Evolutionary conservation across 1,140 invertebrate species (phyloP).

Genomic region (Papilio machaon): DNA sequence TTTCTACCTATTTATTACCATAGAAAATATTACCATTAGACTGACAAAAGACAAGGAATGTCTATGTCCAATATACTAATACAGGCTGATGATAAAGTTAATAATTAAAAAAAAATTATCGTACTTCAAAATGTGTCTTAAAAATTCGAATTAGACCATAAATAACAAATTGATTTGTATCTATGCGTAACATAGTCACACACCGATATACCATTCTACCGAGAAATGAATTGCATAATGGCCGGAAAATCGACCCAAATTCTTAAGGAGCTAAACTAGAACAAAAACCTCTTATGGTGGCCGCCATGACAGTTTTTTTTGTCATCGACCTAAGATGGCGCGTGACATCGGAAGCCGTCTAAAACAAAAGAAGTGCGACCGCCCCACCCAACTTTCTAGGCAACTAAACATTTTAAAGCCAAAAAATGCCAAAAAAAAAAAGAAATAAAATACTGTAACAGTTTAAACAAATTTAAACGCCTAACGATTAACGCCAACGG

Average conservation of each 20-base stretch:
- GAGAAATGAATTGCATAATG: not conserved
- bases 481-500: slow-evolving; percentile 27
- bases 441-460: slow-evolving; percentile 37
- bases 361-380: slow-evolving; percentile 76
- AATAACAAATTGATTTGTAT: not conserved
- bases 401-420: slow-evolving; percentile 29
- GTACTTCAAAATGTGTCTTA: not conserved
- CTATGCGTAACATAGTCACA: not conserved
- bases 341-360: slow-evolving; percentile 59
- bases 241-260: slow-evolving; percentile 31
- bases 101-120: too few species aligned
- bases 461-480: slow-evolving; percentile 12
- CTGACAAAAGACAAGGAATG: too few species aligned
- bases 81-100: too few species aligned
- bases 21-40: not conserved
- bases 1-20: not conserved
- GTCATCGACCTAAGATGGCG: slow-evolving; percentile 78
- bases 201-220: not conserved
- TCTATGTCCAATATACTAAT: too few species aligned
- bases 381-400: slow-evolving; percentile 62
- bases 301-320: slow-evolving; percentile 79
- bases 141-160: not conserved
- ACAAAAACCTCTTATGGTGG: slow-evolving; percentile 63
- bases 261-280: slow-evolving; percentile 54
- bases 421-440: slow-evolving; percentile 52